Evolutionary conservation across 2,797 vertebrate genomes (phyloP).

Genomic region (Enteromius thamalakanensis): DNA sequence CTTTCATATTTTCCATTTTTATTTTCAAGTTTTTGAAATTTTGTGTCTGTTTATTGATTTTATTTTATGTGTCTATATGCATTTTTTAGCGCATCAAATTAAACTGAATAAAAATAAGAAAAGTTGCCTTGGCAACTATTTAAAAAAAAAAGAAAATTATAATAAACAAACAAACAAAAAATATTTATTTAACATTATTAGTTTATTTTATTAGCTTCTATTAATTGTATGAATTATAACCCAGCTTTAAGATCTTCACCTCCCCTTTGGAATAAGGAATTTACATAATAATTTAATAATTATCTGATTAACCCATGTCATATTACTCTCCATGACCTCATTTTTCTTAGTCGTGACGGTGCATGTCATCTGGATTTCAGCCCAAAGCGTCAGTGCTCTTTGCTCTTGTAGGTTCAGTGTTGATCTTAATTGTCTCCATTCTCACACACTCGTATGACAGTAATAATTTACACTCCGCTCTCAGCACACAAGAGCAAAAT

Average conservation of each 20-base stretch:
- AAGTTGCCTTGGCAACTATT: neutral
- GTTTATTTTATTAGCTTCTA: neutral
- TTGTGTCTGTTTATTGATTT: neutral
- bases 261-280: neutral
- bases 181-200: too few relatives aligned
- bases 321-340: neutral
- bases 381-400: neutral
- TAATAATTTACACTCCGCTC: neutral
- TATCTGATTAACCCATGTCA: neutral
- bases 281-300: neutral
- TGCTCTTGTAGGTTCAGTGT: neutral
- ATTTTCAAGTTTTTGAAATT: neutral
- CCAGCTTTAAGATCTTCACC: neutral
- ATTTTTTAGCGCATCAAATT: neutral
- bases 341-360: neutral
- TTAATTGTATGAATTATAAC: neutral
- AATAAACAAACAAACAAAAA: too few relatives aligned
- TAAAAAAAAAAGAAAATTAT: neutral
- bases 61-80: neutral
- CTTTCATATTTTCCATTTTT: neutral
- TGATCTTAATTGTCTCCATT: neutral
- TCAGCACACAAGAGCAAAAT: constrained; percentile 36
- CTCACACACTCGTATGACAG: neutral
- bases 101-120: neutral
- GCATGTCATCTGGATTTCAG: neutral